Percentiles rank a stretch among this genome's conserved stretches.
Conservation (phyloP, 2,113 vertebrate species). For the Melozone crissalis region DNA sequence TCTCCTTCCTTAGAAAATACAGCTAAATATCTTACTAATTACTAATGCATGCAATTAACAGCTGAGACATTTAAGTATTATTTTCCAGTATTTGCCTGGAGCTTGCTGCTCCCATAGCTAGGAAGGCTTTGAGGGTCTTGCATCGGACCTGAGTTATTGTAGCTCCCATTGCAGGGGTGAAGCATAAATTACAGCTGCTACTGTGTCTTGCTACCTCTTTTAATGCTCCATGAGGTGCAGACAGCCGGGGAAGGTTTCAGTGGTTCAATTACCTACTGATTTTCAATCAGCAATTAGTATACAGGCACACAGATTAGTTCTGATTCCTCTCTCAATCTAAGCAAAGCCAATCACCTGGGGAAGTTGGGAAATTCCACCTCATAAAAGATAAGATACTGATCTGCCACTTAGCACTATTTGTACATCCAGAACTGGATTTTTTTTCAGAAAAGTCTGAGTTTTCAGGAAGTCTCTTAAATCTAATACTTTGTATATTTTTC, state of each 20-base stretch:
- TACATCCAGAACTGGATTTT: neutral
- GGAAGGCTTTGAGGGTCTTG: neutral
- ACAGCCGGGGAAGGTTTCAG: neutral
- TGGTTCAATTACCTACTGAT: neutral
- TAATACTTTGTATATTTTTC: neutral
- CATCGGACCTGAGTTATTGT: neutral
- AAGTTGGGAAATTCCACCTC: neutral
- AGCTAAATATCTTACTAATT: neutral
- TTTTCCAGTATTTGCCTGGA: neutral
- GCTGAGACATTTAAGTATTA: neutral
- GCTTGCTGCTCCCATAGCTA: neutral
- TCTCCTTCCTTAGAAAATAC: neutral
- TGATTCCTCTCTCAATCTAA: neutral
- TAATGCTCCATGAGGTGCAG: neutral
- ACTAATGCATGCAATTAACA: neutral
- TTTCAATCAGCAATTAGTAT: neutral
- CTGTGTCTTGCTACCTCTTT: neutral
- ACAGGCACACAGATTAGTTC: neutral
- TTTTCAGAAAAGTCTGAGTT: neutral
- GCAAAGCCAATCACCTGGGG: neutral
- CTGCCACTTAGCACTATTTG: neutral
- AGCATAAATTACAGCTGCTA: neutral
- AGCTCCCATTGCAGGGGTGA: neutral
- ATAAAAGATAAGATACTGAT: neutral
- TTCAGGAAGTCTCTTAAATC: neutral